Base-by-base conservation (phyloP, 2,888 invertebrate genomes). In the Drosophila macrospina region DNA sequence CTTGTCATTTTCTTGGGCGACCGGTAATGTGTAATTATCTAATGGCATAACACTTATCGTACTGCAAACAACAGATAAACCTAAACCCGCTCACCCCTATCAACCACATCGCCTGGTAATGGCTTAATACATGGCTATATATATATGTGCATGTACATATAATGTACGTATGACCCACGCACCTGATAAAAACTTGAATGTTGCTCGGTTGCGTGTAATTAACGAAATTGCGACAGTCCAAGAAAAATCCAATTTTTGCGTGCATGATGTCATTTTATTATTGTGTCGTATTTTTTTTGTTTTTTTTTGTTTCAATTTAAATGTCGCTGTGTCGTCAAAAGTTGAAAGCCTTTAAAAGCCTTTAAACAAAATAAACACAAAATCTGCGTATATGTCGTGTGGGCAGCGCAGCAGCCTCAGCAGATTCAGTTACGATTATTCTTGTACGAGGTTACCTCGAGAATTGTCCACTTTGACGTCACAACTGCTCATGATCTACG, bases 61-160 rank as follows among this genome's bases (percentile, higher is more conserved):
- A 60, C 28, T 71, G 57, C 86, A 77, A 83, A 83, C 65, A 74
- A 52, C 32, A 76, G 87, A 85, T 85, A 87, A 85, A 75, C 79
- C 80, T 37, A 69, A 80, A 59, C 36, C 32, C 48, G 13, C 37
- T 34, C 34, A 51, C 56, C 47, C 42, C 26, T 36, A 39, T 15
- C 50, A n/a, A 10, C 11, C 36, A 32, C 11, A 47, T 36, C 26
- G 36, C n/a, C 28, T 37, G 47, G 15, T 8, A 13, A 37, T 37
- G 37, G 3, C 37, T 15, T 37, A 37, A 37, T 7, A 52, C 41
- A 20, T 41, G 11, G 16, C 5, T 41, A 41, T 20, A 41, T 16
- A n/a, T n/a, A n/a, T n/a, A n/a, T n/a, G n/a, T n/a, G n/a, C n/a
- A n/a, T n/a, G n/a, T n/a, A n/a, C n/a, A n/a, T n/a, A 39, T 39